These are phyloP conservation scores for Hemicrepidius hirtus DNA, from an alignment of 2,888 invertebrate genomes.

Conservation along the genomic window DNA sequence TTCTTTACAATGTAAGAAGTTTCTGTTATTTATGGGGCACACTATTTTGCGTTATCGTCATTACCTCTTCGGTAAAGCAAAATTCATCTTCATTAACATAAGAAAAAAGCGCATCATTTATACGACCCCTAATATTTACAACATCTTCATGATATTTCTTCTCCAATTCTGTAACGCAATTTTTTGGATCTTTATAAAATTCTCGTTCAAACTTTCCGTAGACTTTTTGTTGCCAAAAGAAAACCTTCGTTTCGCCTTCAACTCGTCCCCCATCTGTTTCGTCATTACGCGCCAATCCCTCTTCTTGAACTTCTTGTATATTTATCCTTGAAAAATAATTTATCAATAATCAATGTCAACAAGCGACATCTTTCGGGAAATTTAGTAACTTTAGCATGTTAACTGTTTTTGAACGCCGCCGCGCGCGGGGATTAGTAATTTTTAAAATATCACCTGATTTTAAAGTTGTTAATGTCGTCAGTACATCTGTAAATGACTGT, in stretches of 20 bases:
- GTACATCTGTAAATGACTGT: conserved; percentile 74
- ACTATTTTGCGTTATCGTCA: background rate
- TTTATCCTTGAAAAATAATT: conserved; percentile 47
- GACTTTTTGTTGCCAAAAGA: conserved; percentile 85
- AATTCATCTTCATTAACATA: conserved; percentile 71
- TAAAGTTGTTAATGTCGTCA: conserved; percentile 73
- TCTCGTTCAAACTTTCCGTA: conserved; percentile 78
- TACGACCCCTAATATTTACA: conserved; percentile 60
- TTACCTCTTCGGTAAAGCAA: conserved; percentile 5
- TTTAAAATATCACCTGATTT: conserved; percentile 72
- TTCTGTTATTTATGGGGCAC: no score
- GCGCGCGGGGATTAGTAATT: no score
- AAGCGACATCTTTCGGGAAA: conserved; percentile 21
- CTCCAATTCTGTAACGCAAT: conserved; percentile 79
- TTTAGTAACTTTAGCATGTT: background rate
- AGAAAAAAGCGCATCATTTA: conserved; percentile 74
- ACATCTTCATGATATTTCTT: conserved; percentile 74
- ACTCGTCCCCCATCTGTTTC: conserved; percentile 42
- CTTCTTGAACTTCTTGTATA: conserved; percentile 52
- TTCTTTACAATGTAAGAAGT: background rate
- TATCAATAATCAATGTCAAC: background rate
- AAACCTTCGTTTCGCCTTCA: conserved; percentile 65
- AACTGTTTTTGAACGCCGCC: no score
- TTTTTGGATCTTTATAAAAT: conserved; percentile 76
- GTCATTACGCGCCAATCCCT: conserved; percentile 28